phyloP scores from a whole-genome alignment of 1,140 invertebrate genomes.

The Epicauta chinensis region DNA sequence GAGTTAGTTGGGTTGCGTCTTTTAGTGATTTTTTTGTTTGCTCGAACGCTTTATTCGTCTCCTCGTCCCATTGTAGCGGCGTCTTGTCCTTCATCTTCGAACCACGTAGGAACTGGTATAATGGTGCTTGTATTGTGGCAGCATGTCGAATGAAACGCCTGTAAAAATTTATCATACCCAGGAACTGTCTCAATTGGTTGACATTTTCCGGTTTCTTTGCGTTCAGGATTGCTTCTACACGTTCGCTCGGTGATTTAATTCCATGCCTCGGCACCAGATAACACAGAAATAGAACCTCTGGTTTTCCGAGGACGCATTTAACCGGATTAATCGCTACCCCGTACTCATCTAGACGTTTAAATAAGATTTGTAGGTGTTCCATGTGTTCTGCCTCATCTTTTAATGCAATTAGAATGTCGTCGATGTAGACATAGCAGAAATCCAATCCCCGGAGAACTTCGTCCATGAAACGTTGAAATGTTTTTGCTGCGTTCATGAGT shows the following conservation, averaged over 20 bases:
- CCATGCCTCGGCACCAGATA: slow-evolving; percentile 29
- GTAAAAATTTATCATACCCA: slow-evolving; percentile 40
- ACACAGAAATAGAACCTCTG: slow-evolving; percentile 35
- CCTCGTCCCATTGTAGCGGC: slow-evolving; percentile 24
- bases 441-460: slow-evolving; percentile 24
- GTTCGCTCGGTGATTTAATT: slow-evolving; percentile 29
- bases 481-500: slow-evolving; percentile 37
- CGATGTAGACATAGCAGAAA: slow-evolving; percentile 34
- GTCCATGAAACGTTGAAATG: slow-evolving; percentile 44
- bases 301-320: slow-evolving; percentile 31
- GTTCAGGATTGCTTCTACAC: slow-evolving; percentile 28
- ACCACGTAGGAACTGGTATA: slow-evolving; percentile 21
- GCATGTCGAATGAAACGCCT: slow-evolving; percentile 29
- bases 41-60: slow-evolving; percentile 35
- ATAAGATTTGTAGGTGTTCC: slow-evolving; percentile 26
- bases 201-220: slow-evolving; percentile 23
- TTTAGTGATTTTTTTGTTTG: slow-evolving; percentile 30
- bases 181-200: slow-evolving; percentile 31
- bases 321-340: slow-evolving; percentile 31
- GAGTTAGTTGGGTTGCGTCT: slow-evolving; percentile 29
- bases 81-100: slow-evolving; percentile 24
- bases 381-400: slow-evolving; percentile 27
- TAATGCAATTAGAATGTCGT: slow-evolving; percentile 42
- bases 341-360: slow-evolving; percentile 26
- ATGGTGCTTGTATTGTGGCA: slow-evolving; percentile 25